Evolutionary conservation across 2,888 invertebrate species (phyloP), one percentile per base, ranked within the genome.

Genomic region (Octodonta nipae): DNA sequence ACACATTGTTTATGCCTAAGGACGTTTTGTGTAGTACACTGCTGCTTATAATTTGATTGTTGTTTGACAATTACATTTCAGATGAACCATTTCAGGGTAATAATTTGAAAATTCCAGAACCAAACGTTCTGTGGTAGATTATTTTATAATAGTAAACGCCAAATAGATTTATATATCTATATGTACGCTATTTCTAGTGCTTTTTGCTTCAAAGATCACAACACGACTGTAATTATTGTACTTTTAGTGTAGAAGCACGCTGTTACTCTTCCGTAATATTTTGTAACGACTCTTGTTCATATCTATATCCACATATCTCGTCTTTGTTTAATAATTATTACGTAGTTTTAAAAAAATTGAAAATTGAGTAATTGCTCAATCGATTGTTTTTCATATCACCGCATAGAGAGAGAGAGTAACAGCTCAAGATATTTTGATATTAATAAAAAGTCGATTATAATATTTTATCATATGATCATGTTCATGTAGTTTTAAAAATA

Each of bases 191-290:
- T 50, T 43, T 45, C 50, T 56, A 58, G 58, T 54, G 60, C 58
- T 59, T 60, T 56, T 58, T 56, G 60, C 60, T 60, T 59, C 54
- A 22, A 51, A 51, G 48, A 55, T 56, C 61, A 61, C 61, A 61
- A 61, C 61, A 61, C 61, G 61, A 61, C 61, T 61, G 51, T 56
- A 50, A 51, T 49, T 51, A 51, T 55, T 54, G 54, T n/a, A n/a
- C n/a, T n/a, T 54, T 52, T 55, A 54, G 54, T 43, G 50, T 57
- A 57, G 55, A 46, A 44, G 54, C 54, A 55, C 51, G 57, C 57
- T 58, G 54, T 58, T 57, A 56, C 55, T 56, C 54, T 50, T 22
- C 11, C 22, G n/a, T n/a, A 10, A 22, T 22, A 22, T 22, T 22
- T 22, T 11, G n/a, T n/a, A n/a, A n/a, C n/a, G n/a, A 22, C 22